phyloP scores from a whole-genome alignment of 2,888 invertebrate genomes.

The Rotaria magnacalcarata region DNA sequence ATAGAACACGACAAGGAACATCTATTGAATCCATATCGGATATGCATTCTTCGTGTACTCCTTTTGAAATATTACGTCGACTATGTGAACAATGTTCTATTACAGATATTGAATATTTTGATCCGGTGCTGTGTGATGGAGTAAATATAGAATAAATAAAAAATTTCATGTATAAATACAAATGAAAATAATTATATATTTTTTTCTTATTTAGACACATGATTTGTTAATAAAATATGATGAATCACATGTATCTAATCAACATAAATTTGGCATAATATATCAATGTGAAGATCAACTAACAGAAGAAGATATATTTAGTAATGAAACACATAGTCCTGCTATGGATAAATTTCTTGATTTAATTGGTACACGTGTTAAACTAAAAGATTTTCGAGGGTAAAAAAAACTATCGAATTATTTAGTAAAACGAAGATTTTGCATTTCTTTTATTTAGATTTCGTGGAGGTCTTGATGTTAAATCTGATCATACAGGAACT shows the following conservation, averaged over 20 bases:
- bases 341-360: conserved; percentile 42
- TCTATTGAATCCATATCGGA: background rate
- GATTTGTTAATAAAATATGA: conserved; percentile 26
- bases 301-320: conserved; percentile 45
- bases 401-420: background rate
- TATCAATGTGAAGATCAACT: conserved; percentile 2
- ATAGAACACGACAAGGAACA: conserved; percentile 4
- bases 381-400: conserved; percentile 43
- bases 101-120: conserved; percentile 15
- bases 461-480: conserved; percentile 87
- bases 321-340: conserved; percentile 40
- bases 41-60: background rate
- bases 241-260: conserved; percentile 6
- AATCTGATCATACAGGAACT: conserved; percentile 82
- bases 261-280: conserved; percentile 30
- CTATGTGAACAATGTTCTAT: conserved; percentile 31
- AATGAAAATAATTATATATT: background rate
- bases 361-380: conserved; percentile 39
- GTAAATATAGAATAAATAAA: background rate
- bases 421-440: background rate
- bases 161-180: background rate
- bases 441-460: conserved; percentile 65
- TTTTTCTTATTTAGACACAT: background rate
- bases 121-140: conserved; percentile 33
- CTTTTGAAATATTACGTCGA: background rate